Percentiles rank a stretch among this genome's conserved stretches.
These are phyloP conservation scores for Leptura quadrifasciata DNA, from an alignment of 2,888 invertebrate species.

Conservation along the genomic window DNA sequence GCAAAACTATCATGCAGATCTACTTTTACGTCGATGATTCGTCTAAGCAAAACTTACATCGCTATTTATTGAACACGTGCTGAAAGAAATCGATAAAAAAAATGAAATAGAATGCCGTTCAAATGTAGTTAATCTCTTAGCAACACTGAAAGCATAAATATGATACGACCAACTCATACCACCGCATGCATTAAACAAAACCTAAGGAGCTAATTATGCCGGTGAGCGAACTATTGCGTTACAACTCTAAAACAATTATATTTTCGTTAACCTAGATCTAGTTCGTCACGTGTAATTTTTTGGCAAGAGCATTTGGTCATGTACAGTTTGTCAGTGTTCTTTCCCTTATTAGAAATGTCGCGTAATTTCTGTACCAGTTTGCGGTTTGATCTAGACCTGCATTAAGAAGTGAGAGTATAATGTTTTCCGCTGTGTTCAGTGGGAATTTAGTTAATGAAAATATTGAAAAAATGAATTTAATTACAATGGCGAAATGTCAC, in stretches of 20 bases:
- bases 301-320: conserved; percentile 41
- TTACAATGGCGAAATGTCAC: neutral
- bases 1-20: neutral
- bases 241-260: conserved; percentile 40
- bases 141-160: conserved; percentile 25
- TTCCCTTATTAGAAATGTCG: conserved; percentile 13
- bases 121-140: neutral
- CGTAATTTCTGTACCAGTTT: conserved; percentile 6
- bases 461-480: neutral
- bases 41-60: neutral
- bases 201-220: conserved; percentile 20
- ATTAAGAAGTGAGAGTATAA: conserved; percentile 7
- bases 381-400: neutral
- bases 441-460: neutral
- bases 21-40: neutral
- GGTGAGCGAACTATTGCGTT: conserved; percentile 31
- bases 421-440: neutral
- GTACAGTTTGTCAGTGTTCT: conserved; percentile 12
- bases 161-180: neutral
- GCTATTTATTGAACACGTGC: neutral
- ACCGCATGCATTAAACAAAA: neutral
- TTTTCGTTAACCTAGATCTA: conserved; percentile 49
- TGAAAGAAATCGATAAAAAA: neutral
- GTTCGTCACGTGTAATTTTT: conserved; percentile 47
- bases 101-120: neutral